Evolutionary conservation across 2,888 invertebrate genomes (phyloP), one percentile per base, ranked within the genome.

Genomic region (Nymphalis polychloros): DNA sequence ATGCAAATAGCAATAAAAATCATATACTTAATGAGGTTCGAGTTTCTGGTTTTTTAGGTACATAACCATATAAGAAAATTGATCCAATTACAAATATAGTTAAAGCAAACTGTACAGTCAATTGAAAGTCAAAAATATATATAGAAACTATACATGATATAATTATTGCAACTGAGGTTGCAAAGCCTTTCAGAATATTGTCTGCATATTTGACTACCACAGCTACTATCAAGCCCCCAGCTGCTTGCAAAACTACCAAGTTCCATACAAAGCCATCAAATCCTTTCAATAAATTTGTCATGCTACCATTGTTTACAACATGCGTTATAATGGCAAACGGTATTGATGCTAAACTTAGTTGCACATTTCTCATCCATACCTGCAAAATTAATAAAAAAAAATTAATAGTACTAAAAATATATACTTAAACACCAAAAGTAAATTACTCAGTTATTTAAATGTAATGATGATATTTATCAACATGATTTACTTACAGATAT

Each of bases 191-290:
- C 8, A 99, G 93, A 81, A 99, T 99, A 89, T 99, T 99, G 87
- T 99, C 99, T 0, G 99, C 99, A 87, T 99, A 99, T 93, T 99
- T 99, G 41, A 99, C 98, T 3, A 99, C 99, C 75, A 99, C 96
- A 0, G 99, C 99, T 8, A 99, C 99, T 65, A 99, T 95, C 2
- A 99, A 94, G 6, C 99, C 99, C 1, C 99, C 99, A 20, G 97
- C 95, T 0, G 99, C 98, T 92, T 99, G 98, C 61, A 98, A 89
- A 27, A 97, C 84, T 5, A 99, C 96, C 66, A 99, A 94, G 81
- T 98, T 99, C 95, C 93, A 96, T 75, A 97, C 95, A 83, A 98
- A 98, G 59, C 93, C 87, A 84, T 97, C 97, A 80, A 97, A 97
- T 0, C 97, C 97, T 76, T 81, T 84, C 3, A 93, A 76, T 47